Evolutionary conservation across 2,113 vertebrate species (phyloP), one percentile per base, ranked within the genome.

Genomic region (Parus major): DNA sequence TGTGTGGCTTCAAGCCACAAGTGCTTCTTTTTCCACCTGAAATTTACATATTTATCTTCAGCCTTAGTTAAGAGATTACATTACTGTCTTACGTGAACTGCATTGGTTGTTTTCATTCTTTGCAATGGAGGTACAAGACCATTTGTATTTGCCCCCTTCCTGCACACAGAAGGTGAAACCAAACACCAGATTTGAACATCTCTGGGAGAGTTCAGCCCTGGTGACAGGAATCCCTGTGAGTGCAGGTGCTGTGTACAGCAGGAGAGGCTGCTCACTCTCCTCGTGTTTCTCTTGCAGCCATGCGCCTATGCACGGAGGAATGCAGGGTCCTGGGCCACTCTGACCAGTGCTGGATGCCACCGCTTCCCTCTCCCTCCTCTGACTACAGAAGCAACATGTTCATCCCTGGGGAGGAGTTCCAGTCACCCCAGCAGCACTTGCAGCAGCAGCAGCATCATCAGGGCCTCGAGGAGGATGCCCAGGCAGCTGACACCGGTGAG

Each of bases 331-430:
- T 99, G 75, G 99, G 99, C 10, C 99, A 99, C 95, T 99, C 99
- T 0, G 99, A 99, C 97, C 99, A 99, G 97, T 99, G 99, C 97
- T 99, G 99, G 99, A 99, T 99, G 99, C 99, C 99, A 0, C 99
- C 99, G 0, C 92, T 99, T 93, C 97, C 98, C 36, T 98, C 98
- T 11, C 99, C 98, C 0, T 98, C 99, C 13, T 98, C 99, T 0
- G 99, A 99, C 93, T 99, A 99, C 75, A 97, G 99, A 20, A 99
- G 98, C 81, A 99, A 99, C 97, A 98, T 99, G 97, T 99, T 99
- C 97, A 99, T 99, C 77, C 99, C 99, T 0, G 99, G 99, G 3
- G 99, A 99, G 84, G 99, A 99, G 70, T 98, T 98, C 84, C 98
- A 97, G 5, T 57, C 97, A 0, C 96, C 97, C 11, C 97, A 98